A percentile compares a stretch with the other conserved stretches of the same genome.
Evolutionary conservation across 1,140 invertebrate species (phyloP).

Genomic region (Drosophila trapezifrons): DNA sequence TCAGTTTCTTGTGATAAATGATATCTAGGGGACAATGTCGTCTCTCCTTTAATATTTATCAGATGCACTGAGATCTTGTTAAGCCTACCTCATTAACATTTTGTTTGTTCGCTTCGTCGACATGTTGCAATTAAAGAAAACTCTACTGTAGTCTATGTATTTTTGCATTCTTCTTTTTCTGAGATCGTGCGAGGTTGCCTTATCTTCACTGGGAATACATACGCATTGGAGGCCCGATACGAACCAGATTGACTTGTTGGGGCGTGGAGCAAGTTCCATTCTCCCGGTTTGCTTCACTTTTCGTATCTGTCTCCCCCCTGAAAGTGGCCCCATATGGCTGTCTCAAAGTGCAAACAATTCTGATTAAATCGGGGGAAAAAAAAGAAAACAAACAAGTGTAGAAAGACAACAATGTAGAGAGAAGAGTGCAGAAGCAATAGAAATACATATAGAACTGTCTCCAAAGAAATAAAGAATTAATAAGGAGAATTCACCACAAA

Average conservation of each 20-base stretch:
- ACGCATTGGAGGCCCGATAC: conserved; percentile 22
- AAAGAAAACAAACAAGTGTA: conserved; percentile 24
- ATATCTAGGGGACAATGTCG: conserved; percentile 11
- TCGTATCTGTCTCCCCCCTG: conserved; percentile 32
- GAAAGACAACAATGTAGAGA: conserved; percentile 3
- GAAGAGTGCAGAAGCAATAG: not conserved
- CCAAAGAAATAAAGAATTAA: conserved; percentile 6
- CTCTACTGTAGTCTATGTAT: conserved; percentile 17
- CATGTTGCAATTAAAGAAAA: conserved; percentile 62
- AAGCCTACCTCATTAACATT: conserved; percentile 35
- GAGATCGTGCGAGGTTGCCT: conserved; percentile 29
- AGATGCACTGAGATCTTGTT: conserved; percentile 13
- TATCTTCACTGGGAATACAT: conserved; percentile 39
- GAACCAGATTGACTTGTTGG: conserved; percentile 47
- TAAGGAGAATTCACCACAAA: conserved; percentile 1
- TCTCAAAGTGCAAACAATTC: conserved; percentile 67
- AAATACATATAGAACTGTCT: conserved; percentile 1
- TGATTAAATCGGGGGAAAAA: conserved; percentile 31
- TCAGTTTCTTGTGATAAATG: conserved; percentile 10
- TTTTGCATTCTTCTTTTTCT: conserved; percentile 30
- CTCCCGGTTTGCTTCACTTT: conserved; percentile 47
- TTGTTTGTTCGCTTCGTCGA: conserved; percentile 20
- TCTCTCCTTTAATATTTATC: conserved; percentile 23
- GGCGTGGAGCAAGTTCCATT: conserved; percentile 24
- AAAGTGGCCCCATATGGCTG: conserved; percentile 46